Evolutionary conservation across 2,113 vertebrate species (phyloP), one percentile per base, ranked within the genome.

Genomic region (Cryptomyrus ogoouensis): DNA sequence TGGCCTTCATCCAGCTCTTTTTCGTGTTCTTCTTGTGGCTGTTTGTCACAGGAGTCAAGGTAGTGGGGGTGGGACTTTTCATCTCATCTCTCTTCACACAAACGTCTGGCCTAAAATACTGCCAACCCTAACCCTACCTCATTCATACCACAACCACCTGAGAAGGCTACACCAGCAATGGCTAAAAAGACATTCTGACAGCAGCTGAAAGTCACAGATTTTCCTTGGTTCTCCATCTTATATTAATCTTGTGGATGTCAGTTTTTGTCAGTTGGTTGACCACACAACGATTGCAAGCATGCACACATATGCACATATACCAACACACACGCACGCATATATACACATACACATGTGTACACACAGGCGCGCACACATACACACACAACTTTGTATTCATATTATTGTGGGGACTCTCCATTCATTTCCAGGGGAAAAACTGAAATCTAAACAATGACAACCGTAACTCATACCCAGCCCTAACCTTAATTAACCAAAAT

Each of bases 11-110:
- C 89, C 98, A 95, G 88, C 98, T 98, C 91, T 98, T 99, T 92
- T 97, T 97, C 21, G 97, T 97, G 90, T 98, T 99, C 95, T 99
- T 99, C 94, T 99, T 99, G 94, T 98, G 97, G 94, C 95, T 95
- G 89, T n/a, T 46, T 15, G 44, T 88, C 88, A 47, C 62, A 24
- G 21, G 62, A 42, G 9, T 47, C 50, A 19, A 83, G 53, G 83
- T 27, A n/a, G 21, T 27, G 58, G 42, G 15, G 42, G 35, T 19
- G n/a, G 15, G 1, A 46, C 31, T 85, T 39, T 12, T 86, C 12
- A 83, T 39, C 39, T 86, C 80, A 50, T 49, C 44, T n/a, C 44
- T 50, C 47, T n/a, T 46, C 84, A 86, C 21, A n/a, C 47, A 86
- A 9, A 86, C 9, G 3, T 84, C 21, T 21, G 42, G 83, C 44